These are phyloP conservation scores for Drosophila conformis DNA, from an alignment of 2,888 invertebrate genomes.

Conservation along the genomic window DNA sequence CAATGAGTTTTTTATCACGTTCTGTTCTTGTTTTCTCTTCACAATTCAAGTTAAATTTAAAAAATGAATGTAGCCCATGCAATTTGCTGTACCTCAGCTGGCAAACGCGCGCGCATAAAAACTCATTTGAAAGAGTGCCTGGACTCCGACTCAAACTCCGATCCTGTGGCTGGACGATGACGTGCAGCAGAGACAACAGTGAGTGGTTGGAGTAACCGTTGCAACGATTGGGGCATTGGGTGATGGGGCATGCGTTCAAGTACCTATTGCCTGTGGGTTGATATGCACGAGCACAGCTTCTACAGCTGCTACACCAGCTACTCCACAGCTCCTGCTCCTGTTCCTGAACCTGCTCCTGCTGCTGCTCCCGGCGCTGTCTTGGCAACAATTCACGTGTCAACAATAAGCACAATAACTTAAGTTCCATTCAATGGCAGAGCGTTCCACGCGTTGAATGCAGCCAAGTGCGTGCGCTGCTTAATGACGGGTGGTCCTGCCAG, in stretches of 20 bases:
- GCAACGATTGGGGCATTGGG: slow-evolving; percentile 24
- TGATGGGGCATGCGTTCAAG: slow-evolving; percentile 55
- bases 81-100: slow-evolving; percentile 47
- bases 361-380: slow-evolving; percentile 39
- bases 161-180: slow-evolving; percentile 51
- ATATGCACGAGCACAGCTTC: slow-evolving; percentile 71
- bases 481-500: slow-evolving; percentile 41
- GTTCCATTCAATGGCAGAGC: slow-evolving; percentile 64
- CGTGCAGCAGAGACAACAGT: slow-evolving; percentile 53
- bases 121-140: slow-evolving; percentile 76
- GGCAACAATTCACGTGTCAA: slow-evolving; percentile 74
- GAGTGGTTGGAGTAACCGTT: slow-evolving; percentile 20
- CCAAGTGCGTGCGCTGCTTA: slow-evolving; percentile 18
- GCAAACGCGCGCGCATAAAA: slow-evolving; percentile 68
- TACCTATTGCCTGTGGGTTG: slow-evolving; percentile 63
- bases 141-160: slow-evolving; percentile 27
- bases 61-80: slow-evolving; percentile 20
- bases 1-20: background rate
- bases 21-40: background rate
- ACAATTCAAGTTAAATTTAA: background rate
- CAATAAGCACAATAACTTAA: slow-evolving; percentile 80
- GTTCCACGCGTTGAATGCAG: slow-evolving; percentile 43
- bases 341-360: slow-evolving; percentile 18
- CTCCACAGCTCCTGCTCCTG: slow-evolving; percentile 51
- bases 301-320: slow-evolving; percentile 60